A percentile compares a stretch with the other conserved stretches of the same genome.
phyloP scores from a whole-genome alignment of 2,888 invertebrate genomes.

The Physocephala rufipes region DNA sequence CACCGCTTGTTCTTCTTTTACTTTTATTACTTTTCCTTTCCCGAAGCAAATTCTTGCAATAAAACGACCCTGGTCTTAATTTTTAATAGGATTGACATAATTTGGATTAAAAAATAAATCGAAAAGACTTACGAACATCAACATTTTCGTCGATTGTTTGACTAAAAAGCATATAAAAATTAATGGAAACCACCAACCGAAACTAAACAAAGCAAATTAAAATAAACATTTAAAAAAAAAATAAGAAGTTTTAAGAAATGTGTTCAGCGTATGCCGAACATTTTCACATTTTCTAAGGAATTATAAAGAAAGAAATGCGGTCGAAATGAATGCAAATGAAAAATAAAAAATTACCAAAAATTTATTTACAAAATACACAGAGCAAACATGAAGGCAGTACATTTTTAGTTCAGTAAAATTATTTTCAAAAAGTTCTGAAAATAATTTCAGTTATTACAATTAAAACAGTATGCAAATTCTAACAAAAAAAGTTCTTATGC shows the following conservation, averaged over 20 bases:
- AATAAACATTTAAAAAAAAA: slow-evolving; percentile 3
- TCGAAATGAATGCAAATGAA: slow-evolving; percentile 15
- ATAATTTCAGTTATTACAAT: too few species aligned
- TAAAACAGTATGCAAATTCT: too few species aligned
- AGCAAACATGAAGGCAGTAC: too few species aligned
- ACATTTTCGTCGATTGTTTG: not conserved
- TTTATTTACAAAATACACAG: not conserved
- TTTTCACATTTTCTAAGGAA: slow-evolving; percentile 17
- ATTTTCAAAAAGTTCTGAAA: too few species aligned
- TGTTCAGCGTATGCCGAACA: slow-evolving; percentile 30
- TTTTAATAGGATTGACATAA: slow-evolving; percentile 35
- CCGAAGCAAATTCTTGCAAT: not conserved
- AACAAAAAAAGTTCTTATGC: too few species aligned
- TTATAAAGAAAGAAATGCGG: slow-evolving; percentile 21
- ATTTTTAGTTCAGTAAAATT: too few species aligned
- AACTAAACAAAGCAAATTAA: not conserved
- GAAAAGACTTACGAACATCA: too few species aligned
- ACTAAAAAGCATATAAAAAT: not conserved
- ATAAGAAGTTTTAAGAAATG: slow-evolving; percentile 13
- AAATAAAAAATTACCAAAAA: slow-evolving; percentile 5
- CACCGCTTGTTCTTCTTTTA: too few species aligned
- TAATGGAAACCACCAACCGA: not conserved
- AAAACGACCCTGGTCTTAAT: slow-evolving; percentile 10
- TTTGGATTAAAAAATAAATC: slow-evolving; percentile 21
- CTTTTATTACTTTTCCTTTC: too few species aligned